These are phyloP conservation scores for Clanis bilineata DNA, from an alignment of 2,888 invertebrate genomes.

Conservation along the genomic window DNA sequence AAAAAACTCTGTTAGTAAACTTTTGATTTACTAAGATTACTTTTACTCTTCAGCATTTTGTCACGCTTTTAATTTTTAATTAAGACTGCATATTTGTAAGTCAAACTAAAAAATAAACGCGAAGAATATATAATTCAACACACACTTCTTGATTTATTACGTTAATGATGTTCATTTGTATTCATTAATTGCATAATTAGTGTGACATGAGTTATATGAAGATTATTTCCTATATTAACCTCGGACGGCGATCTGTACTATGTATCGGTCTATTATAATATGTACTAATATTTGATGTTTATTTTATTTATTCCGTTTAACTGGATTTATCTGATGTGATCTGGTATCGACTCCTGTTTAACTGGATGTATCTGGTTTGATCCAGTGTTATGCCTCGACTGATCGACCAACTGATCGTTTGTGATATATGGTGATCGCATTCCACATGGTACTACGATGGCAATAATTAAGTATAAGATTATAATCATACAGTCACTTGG, in stretches of 20 bases:
- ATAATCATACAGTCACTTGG: no score
- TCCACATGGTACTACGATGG: not conserved
- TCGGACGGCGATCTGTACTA: not conserved
- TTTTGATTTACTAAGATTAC: no score
- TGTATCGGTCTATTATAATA: not conserved
- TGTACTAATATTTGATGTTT: not conserved
- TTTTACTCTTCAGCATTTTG: no score
- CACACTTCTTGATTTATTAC: not conserved
- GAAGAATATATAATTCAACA: not conserved
- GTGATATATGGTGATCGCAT: not conserved
- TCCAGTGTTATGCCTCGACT: not conserved
- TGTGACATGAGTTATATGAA: not conserved
- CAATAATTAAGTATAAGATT: no score
- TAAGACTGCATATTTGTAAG: no score
- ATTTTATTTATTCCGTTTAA: not conserved
- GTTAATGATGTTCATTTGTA: not conserved
- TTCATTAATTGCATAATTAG: slow-evolving; percentile 9
- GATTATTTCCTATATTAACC: not conserved
- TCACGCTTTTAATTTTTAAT: no score
- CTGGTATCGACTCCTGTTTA: not conserved
- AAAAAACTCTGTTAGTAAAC: no score
- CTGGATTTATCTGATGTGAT: not conserved
- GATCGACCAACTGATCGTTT: no score
- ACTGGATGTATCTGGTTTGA: not conserved
- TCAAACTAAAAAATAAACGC: not conserved